These are phyloP conservation scores for Burhinus bistriatus DNA, from an alignment of 2,113 vertebrate species.

Conservation along the genomic window DNA sequence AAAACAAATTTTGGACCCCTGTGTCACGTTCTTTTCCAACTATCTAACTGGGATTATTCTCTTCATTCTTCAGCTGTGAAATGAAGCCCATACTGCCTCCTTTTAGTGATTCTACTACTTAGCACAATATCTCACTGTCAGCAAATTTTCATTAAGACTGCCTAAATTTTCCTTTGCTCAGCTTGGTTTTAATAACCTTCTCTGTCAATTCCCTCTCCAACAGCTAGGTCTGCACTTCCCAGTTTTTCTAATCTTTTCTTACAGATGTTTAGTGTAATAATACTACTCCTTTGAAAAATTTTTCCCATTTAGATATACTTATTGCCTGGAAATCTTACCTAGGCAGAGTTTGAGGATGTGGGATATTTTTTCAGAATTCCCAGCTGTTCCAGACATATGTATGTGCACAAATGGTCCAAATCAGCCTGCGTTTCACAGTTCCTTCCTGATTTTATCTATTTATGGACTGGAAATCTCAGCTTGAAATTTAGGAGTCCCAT, in stretches of 20 bases:
- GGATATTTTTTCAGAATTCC: background rate
- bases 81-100: background rate
- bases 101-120: background rate
- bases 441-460: background rate
- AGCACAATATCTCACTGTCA: background rate
- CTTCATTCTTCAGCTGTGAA: background rate
- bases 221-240: background rate
- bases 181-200: background rate
- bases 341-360: background rate
- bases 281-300: background rate
- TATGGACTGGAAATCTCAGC: background rate
- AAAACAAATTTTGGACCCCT: background rate
- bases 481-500: background rate
- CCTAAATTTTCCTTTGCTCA: background rate
- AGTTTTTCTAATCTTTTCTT: background rate
- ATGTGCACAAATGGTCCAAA: background rate
- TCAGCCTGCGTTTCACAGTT: background rate
- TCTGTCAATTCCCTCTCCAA: background rate
- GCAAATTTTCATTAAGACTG: background rate
- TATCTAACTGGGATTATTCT: background rate
- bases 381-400: background rate
- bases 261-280: background rate
- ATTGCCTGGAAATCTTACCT: background rate
- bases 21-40: background rate
- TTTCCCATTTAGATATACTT: background rate